Evolutionary conservation across 2,797 vertebrate species (phyloP).

Genomic region (Buceros bicornis): DNA sequence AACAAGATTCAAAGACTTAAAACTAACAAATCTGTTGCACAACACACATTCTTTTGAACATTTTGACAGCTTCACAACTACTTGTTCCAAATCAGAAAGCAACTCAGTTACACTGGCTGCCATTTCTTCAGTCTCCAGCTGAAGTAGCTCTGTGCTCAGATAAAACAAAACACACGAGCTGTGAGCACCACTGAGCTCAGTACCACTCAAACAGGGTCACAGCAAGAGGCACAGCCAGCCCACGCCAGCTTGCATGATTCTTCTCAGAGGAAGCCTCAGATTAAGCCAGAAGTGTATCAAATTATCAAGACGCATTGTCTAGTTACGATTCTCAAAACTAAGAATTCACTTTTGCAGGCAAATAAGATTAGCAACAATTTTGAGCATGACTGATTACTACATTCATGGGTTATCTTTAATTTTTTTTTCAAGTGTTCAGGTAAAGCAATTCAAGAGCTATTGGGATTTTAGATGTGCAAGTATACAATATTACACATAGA

Average conservation of each 20-base stretch:
- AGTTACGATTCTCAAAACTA: background rate
- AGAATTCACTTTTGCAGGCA: background rate
- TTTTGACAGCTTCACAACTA: background rate
- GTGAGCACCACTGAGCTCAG: background rate
- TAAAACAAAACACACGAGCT: background rate
- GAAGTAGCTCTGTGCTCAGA: background rate
- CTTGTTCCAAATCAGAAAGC: background rate
- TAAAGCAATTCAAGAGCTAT: background rate
- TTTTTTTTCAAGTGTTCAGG: background rate
- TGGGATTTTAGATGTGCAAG: background rate
- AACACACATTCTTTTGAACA: background rate
- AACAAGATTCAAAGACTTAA: background rate
- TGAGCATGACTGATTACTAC: background rate
- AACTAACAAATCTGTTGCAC: background rate
- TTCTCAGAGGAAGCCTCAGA: background rate
- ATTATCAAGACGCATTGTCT: background rate
- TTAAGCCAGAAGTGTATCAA: background rate
- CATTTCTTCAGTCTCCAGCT: background rate
- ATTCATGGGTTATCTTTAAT: background rate
- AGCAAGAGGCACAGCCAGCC: background rate
- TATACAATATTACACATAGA: background rate
- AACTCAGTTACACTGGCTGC: background rate
- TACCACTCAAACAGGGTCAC: fast-evolving
- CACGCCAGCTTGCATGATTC: background rate
- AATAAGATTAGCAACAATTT: background rate